Evolutionary conservation across 1,140 invertebrate species (phyloP), one percentile per base, ranked within the genome.

Genomic region (Pomacea maculata): DNA sequence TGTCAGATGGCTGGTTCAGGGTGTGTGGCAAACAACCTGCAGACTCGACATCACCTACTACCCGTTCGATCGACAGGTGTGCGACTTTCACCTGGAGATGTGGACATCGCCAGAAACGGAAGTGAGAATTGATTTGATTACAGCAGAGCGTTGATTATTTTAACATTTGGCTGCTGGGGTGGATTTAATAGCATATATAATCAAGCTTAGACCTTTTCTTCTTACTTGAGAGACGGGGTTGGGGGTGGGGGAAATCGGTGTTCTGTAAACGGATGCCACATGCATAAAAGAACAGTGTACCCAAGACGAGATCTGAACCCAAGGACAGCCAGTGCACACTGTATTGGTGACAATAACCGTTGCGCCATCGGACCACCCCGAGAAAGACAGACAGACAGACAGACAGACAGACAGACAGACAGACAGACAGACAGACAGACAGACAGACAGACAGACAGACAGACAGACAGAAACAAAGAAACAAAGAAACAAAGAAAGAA

Each of bases 31-130:
- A 15, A 75, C 73, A 0, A 17, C 54, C 21, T 75, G 73, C 73
- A 75, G 73, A 10, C 17, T 75, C 3, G 73, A 75, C 54, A 75
- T 75, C 55, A 75, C 73, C 11, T 75, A n/a, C 73, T 75, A 75
- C 54, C 73, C 73, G 14, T 75, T 75, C 55, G 73, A 75, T 52
- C 54, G 14, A 14, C 73, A 75, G 73, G 54, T 54, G 17, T 75
- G 73, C 55, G 54, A 17, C 17, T 19, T 75, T 21, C 19, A 25
- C 21, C 19, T 75, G 4, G 73, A 57, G 17, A 17, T 57, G 55
- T 75, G 73, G 73, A n/a, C 73, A 1, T 52, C 29, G n/a, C 21
- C 45, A 75, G 73, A 75, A 54, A n/a, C 52, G 10, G 73, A 75
- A 52, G 73, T 75, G 14, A 21, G 73, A 34, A 10, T 9, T 73